phyloP scores from a whole-genome alignment of 1,140 invertebrate genomes.

The Diabrotica virgifera region DNA sequence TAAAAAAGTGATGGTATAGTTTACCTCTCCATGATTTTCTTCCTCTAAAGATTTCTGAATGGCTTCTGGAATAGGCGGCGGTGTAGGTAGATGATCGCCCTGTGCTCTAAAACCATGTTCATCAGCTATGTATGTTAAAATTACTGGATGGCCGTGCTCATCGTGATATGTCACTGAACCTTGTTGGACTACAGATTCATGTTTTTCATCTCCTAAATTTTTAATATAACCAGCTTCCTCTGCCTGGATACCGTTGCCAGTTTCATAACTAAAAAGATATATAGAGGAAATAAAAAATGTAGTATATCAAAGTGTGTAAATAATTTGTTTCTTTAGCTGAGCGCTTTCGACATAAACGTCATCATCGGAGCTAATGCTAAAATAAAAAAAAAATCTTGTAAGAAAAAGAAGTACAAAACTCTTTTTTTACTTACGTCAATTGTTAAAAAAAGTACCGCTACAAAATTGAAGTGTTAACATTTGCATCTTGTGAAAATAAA shows the following conservation, averaged over 20 bases:
- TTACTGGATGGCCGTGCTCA: conserved; percentile 54
- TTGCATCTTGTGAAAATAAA: too few relatives aligned
- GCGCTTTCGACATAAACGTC: too few relatives aligned
- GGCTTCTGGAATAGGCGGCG: conserved; percentile 29
- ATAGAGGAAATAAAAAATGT: too few relatives aligned
- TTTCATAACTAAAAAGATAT: conserved; percentile 59
- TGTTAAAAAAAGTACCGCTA: too few relatives aligned
- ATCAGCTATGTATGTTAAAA: conserved; percentile 24
- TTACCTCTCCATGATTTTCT: background rate
- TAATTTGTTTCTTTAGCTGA: too few relatives aligned
- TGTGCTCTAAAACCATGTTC: conserved; percentile 31
- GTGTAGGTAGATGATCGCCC: conserved; percentile 24
- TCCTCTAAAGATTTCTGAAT: background rate
- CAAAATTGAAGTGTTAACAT: too few relatives aligned
- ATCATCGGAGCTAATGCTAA: too few relatives aligned
- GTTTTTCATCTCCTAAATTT: conserved; percentile 61
- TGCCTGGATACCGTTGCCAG: conserved; percentile 65
- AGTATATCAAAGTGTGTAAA: too few relatives aligned
- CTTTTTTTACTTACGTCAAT: too few relatives aligned
- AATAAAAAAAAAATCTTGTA: too few relatives aligned
- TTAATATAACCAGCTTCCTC: conserved; percentile 67
- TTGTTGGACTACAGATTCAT: conserved; percentile 56
- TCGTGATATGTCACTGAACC: conserved; percentile 64
- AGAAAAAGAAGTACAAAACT: too few relatives aligned
- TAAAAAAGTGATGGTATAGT: too few relatives aligned